phyloP scores from a whole-genome alignment of 2,888 invertebrate species.

The Mythimna lalbum region DNA sequence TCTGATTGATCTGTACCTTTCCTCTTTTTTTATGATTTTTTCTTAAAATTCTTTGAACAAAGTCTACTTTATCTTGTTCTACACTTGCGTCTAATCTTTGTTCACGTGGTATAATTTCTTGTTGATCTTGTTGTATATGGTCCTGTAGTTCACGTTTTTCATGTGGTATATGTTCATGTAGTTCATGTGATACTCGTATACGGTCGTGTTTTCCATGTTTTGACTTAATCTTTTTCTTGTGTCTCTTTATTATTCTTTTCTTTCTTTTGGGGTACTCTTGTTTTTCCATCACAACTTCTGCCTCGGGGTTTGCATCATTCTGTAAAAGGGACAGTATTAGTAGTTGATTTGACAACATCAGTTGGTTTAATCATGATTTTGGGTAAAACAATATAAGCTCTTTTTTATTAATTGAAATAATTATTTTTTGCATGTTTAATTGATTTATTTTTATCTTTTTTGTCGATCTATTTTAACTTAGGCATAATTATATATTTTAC shows the following conservation, averaged over 20 bases:
- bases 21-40: constrained; percentile 41
- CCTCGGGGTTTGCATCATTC: constrained; percentile 8
- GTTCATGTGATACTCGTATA: constrained; percentile 1
- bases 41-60: constrained; percentile 6
- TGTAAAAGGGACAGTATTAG: constrained; percentile 11
- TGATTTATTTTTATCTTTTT: background rate
- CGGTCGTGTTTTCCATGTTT: background rate
- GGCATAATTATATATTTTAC: background rate
- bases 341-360: background rate
- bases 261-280: constrained; percentile 11
- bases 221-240: constrained; percentile 23
- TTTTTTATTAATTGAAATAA: background rate
- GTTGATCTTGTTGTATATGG: background rate
- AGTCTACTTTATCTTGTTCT: constrained; percentile 12
- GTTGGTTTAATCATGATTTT: background rate
- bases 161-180: background rate
- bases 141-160: background rate
- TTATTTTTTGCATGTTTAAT: background rate
- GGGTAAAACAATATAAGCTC: background rate
- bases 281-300: background rate
- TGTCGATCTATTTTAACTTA: too few relatives aligned
- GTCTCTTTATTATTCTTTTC: constrained; percentile 18
- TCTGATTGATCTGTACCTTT: constrained; percentile 9
- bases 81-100: constrained; percentile 8
- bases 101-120: background rate